phyloP scores from a whole-genome alignment of 2,797 vertebrate genomes.

The Acanthurus tractus region DNA sequence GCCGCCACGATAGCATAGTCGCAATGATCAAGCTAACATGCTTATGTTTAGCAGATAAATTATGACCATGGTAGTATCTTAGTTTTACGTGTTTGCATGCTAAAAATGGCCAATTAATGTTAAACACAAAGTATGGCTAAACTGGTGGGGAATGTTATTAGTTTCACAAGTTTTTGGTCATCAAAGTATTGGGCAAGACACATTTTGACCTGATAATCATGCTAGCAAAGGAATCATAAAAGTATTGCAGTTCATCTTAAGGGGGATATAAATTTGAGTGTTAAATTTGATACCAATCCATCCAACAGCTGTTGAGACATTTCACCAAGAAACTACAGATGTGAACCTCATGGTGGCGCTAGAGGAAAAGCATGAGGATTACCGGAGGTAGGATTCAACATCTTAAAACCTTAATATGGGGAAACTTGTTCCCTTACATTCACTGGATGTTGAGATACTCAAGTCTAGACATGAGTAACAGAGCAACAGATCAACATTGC shows the following conservation, averaged over 20 bases:
- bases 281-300: not conserved
- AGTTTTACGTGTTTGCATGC: not conserved
- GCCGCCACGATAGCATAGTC: not conserved
- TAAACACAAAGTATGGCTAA: not conserved
- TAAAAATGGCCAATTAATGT: not conserved
- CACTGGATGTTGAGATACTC: not conserved
- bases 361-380: not conserved
- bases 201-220: too few relatives aligned
- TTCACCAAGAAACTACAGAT: not conserved
- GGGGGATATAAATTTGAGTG: not conserved
- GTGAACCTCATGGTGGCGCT: not conserved
- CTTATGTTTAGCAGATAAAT: not conserved
- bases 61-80: not conserved
- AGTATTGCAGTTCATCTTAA: not conserved
- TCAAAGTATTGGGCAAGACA: too few relatives aligned
- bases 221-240: not conserved
- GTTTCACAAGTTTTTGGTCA: not conserved
- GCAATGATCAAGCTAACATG: not conserved
- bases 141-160: too few relatives aligned
- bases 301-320: not conserved
- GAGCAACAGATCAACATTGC: not conserved
- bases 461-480: not conserved
- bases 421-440: too few relatives aligned
- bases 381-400: not conserved
- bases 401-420: not conserved